phyloP scores from a whole-genome alignment of 1,140 invertebrate genomes.

The Leptinotarsa lineolata region DNA sequence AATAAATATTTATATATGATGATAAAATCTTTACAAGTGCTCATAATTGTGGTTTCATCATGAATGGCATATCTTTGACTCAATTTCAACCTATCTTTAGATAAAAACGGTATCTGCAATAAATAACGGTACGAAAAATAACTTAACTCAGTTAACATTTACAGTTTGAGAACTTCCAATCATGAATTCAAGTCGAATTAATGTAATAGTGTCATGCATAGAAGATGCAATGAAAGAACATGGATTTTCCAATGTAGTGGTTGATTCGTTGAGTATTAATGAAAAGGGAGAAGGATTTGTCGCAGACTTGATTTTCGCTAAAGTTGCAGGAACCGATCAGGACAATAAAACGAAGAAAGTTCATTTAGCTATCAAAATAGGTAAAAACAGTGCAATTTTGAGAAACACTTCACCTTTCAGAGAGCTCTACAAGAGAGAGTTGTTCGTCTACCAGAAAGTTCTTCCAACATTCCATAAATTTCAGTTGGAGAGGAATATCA shows the following conservation, averaged over 20 bases:
- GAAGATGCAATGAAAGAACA: background rate
- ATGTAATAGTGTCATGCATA: background rate
- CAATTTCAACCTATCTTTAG: too few species aligned
- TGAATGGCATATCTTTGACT: too few species aligned
- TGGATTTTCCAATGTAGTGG: background rate
- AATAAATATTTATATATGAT: too few species aligned
- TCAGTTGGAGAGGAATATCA: conserved; percentile 18
- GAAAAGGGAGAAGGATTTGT: conserved; percentile 33
- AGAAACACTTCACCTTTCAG: background rate
- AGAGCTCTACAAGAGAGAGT: background rate
- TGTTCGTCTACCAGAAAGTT: conserved; percentile 3
- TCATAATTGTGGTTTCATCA: too few species aligned
- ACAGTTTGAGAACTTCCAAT: too few species aligned
- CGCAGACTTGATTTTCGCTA: conserved; percentile 33
- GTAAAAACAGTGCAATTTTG: conserved; percentile 26
- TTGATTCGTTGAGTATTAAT: conserved; percentile 7
- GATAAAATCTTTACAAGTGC: too few species aligned
- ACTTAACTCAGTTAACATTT: too few species aligned
- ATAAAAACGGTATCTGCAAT: too few species aligned
- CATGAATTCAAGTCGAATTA: background rate
- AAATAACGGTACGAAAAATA: too few species aligned
- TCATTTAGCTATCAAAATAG: conserved; percentile 36
- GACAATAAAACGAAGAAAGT: conserved; percentile 16
- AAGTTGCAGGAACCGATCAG: conserved; percentile 28
- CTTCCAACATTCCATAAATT: conserved; percentile 19